These are phyloP conservation scores for Pilophorus perplexus DNA, from an alignment of 2,888 invertebrate genomes.

Conservation along the genomic window DNA sequence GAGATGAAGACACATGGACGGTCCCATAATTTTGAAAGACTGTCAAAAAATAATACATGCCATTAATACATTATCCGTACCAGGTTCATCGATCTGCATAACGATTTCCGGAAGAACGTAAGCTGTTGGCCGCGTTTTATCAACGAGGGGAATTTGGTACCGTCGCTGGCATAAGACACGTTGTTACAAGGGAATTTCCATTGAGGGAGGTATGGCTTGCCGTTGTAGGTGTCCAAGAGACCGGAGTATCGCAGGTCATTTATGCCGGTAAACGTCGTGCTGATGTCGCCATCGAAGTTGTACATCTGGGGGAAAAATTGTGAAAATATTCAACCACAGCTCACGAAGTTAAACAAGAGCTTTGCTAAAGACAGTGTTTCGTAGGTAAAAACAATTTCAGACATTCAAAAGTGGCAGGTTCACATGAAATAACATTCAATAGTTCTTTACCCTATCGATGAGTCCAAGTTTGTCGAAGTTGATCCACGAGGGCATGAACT, in stretches of 20 bases:
- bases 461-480: conserved; percentile 83
- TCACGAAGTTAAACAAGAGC: too few species aligned
- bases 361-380: too few species aligned
- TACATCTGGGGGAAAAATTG: conserved; percentile 66
- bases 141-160: conserved; percentile 76
- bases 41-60: too few species aligned
- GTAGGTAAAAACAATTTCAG: not conserved
- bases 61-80: conserved; percentile 56
- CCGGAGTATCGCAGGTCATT: conserved; percentile 63
- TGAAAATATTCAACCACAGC: not conserved
- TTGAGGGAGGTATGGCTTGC: conserved; percentile 68
- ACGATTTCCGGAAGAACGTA: conserved; percentile 76
- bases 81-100: conserved; percentile 77
- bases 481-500: conserved; percentile 79
- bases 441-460: conserved; percentile 85
- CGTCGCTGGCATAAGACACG: conserved; percentile 75
- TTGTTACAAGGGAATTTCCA: conserved; percentile 79
- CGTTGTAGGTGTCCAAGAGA: conserved; percentile 73
- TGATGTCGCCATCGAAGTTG: conserved; percentile 74
- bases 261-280: conserved; percentile 73
- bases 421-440: too few species aligned
- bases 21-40: too few species aligned
- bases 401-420: too few species aligned
- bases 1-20: too few species aligned
- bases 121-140: conserved; percentile 67